phyloP scores from a whole-genome alignment of 1,140 invertebrate species.

The Hyposmocoma kahamanoa region DNA sequence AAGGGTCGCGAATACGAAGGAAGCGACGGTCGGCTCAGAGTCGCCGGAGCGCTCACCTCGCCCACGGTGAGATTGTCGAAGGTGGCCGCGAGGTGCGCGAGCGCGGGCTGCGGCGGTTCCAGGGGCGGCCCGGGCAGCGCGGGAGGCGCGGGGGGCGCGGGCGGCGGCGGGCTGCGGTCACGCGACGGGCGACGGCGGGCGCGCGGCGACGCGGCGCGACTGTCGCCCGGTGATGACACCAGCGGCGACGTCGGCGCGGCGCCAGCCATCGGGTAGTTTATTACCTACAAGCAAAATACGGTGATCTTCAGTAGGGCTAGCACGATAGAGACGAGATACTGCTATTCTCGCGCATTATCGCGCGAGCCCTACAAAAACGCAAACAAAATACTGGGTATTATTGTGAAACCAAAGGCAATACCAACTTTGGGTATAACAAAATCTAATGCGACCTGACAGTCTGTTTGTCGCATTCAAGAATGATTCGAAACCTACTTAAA shows the following conservation, averaged over 20 bases:
- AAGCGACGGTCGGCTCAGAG: no score
- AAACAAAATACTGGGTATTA: no score
- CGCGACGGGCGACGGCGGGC: slow-evolving; percentile 64
- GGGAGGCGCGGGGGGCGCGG: slow-evolving; percentile 61
- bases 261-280: slow-evolving; percentile 49
- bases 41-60: slow-evolving; percentile 51
- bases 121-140: slow-evolving; percentile 67
- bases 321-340: no score
- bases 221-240: slow-evolving; percentile 76
- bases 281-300: slow-evolving; percentile 52
- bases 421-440: no score
- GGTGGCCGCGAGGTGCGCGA: slow-evolving; percentile 63
- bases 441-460: no score
- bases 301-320: no score
- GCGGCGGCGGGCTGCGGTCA: slow-evolving; percentile 68
- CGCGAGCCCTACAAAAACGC: no score
- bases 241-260: slow-evolving; percentile 72
- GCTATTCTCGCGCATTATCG: no score
- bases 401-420: no score
- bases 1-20: background rate
- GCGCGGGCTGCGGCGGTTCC: slow-evolving; percentile 52
- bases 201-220: slow-evolving; percentile 76
- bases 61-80: slow-evolving; percentile 49
- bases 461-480: no score
- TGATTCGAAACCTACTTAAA: no score